Evolutionary conservation across 2,797 vertebrate genomes (phyloP).

Genomic region (Malurus leucopterus): DNA sequence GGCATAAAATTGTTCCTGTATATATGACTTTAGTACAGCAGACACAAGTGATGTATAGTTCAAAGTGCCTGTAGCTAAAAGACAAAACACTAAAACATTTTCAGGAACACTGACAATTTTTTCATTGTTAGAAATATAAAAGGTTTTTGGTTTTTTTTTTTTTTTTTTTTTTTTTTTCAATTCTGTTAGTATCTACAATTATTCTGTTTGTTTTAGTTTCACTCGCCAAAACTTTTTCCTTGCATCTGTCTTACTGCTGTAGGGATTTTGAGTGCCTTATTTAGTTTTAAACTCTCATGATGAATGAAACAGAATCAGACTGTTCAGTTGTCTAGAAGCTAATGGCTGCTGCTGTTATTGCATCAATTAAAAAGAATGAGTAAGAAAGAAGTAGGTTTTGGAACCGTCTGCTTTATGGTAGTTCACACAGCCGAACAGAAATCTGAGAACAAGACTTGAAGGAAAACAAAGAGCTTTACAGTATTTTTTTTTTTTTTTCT

Average conservation of each 20-base stretch:
- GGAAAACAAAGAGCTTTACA: conserved; percentile 78
- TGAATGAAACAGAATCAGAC: conserved; percentile 19
- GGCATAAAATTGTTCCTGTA: not conserved
- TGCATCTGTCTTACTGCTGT: not conserved
- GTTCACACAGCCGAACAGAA: conserved; percentile 70
- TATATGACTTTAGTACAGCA: not conserved
- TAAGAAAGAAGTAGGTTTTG: conserved; percentile 59
- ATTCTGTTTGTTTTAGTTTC: conserved; percentile 40
- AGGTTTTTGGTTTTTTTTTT: not conserved
- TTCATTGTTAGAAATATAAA: conserved; percentile 11
- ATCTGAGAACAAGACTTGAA: conserved; percentile 72
- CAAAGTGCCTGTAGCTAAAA: not conserved
- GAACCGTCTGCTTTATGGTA: conserved; percentile 59
- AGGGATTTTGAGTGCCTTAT: conserved; percentile 6
- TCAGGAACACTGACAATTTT: not conserved
- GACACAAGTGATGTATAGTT: not conserved
- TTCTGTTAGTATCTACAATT: conserved; percentile 27
- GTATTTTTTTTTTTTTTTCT: conserved; percentile 61
- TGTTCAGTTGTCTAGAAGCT: not conserved
- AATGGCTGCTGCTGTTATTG: not conserved
- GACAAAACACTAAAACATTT: not conserved
- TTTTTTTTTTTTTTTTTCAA: conserved; percentile 3
- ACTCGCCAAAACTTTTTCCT: not conserved
- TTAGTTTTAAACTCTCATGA: conserved; percentile 24
- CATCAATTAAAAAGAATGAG: conserved; percentile 40